Evolutionary conservation across 2,113 vertebrate genomes (phyloP).

Genomic region (Theristicus caerulescens): DNA sequence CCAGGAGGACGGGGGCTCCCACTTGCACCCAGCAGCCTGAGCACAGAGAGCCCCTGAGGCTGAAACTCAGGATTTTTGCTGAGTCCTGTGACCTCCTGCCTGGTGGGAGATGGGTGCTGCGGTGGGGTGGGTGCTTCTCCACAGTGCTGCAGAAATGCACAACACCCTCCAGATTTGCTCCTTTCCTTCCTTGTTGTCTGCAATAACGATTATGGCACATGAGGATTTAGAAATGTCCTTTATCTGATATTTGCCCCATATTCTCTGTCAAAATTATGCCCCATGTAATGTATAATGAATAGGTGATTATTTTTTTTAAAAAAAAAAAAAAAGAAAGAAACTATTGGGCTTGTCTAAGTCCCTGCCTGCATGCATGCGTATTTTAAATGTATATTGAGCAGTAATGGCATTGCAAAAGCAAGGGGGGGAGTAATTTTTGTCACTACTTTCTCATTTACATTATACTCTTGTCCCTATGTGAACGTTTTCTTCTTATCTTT

Average conservation of each 20-base stretch:
- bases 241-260: not conserved
- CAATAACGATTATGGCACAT: fast-evolving
- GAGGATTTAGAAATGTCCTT: not conserved
- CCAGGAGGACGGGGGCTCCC: fast-evolving
- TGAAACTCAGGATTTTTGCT: not conserved
- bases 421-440: not conserved
- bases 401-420: not conserved
- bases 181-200: not conserved
- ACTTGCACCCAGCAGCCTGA: fast-evolving
- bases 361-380: not conserved
- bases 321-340: not conserved
- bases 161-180: not conserved
- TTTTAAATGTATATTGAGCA: not conserved
- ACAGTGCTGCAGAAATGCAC: not conserved
- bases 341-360: not conserved
- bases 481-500: not conserved
- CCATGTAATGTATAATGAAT: not conserved
- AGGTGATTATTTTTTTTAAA: not conserved
- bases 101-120: not conserved
- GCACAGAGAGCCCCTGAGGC: not conserved
- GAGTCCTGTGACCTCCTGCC: not conserved
- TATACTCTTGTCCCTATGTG: not conserved
- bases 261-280: not conserved
- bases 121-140: not conserved
- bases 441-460: not conserved